phyloP scores from a whole-genome alignment of 2,797 vertebrate species.

The Australoheros facetus region DNA sequence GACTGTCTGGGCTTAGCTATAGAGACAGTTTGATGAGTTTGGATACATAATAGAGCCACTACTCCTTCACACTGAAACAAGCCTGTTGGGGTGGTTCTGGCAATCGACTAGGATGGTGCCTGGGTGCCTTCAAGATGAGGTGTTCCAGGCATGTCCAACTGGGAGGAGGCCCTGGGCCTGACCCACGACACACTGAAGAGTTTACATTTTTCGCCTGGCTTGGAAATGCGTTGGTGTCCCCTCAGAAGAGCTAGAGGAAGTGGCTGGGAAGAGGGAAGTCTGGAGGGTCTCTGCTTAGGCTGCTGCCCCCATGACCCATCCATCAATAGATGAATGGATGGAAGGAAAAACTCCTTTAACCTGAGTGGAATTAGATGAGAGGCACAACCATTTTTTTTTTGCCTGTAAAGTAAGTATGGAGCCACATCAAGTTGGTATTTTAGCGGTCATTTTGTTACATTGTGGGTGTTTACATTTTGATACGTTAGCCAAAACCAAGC shows the following conservation, averaged over 20 bases:
- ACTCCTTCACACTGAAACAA: background rate
- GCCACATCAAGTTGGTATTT: background rate
- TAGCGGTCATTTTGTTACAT: background rate
- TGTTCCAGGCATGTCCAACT: background rate
- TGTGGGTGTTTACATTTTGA: background rate
- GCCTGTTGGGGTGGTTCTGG: background rate
- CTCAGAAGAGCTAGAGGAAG: background rate
- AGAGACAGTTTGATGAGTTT: background rate
- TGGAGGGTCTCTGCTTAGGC: no score
- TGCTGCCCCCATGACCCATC: background rate
- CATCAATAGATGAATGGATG: background rate
- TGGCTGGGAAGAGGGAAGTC: background rate
- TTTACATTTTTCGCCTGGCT: background rate
- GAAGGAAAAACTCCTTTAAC: background rate
- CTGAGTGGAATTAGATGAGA: background rate
- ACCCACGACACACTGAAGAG: rapidly evolving
- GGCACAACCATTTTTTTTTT: background rate
- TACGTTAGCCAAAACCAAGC: background rate
- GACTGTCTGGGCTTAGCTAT: background rate
- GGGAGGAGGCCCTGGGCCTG: background rate
- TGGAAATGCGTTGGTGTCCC: background rate
- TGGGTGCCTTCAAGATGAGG: background rate
- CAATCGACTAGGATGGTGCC: background rate
- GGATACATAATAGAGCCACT: rapidly evolving
- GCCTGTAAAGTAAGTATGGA: background rate